Evolutionary conservation across 2,888 invertebrate genomes (phyloP), one percentile per base, ranked within the genome.

Genomic region (Hypena proboscidalis): DNA sequence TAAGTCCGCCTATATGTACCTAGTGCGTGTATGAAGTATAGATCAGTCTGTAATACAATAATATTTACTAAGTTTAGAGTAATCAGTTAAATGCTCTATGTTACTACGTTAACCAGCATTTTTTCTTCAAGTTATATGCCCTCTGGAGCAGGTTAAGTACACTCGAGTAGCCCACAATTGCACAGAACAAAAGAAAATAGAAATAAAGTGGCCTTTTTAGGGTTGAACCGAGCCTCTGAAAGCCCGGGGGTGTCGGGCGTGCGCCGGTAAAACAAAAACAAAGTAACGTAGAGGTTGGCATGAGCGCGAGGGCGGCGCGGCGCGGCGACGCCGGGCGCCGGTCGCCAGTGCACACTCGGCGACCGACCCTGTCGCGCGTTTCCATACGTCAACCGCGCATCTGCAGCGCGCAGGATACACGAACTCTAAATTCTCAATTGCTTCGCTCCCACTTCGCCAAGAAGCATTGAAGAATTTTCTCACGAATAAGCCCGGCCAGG

Each of bases 291-390:
- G 57, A 65, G 65, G 64, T 74, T 69, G 68, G 67, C 68, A 64
- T 61, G 64, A 60, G 70, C 65, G 77, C 67, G 66, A 74, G 74
- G 77, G 84, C 79, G 80, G 71, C 71, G 68, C 65, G 67, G 59
- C 63, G 64, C 58, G 59, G 64, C 58, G 65, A 58, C 58, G 56
- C 55, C 57, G 55, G 62, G 61, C 51, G 65, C 60, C 67, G 54
- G 63, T 45, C 71, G 79, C 56, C 89, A 90, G 90, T 89, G 63
- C 75, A 82, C 80, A 77, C 70, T 78, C 76, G 77, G 70, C 85
- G 46, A 63, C 66, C 83, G 80, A 78, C 49, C 71, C 70, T 69
- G 57, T 55, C 77, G 79, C 87, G 80, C 87, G 85, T 78, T 67
- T 58, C 61, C 56, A 59, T 50, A 65, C 55, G 52, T 60, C 50